A percentile compares a stretch with the other conserved stretches of the same genome.
Conservation (phyloP, 2,797 vertebrate genomes). For the Syncerus caffer region DNA sequence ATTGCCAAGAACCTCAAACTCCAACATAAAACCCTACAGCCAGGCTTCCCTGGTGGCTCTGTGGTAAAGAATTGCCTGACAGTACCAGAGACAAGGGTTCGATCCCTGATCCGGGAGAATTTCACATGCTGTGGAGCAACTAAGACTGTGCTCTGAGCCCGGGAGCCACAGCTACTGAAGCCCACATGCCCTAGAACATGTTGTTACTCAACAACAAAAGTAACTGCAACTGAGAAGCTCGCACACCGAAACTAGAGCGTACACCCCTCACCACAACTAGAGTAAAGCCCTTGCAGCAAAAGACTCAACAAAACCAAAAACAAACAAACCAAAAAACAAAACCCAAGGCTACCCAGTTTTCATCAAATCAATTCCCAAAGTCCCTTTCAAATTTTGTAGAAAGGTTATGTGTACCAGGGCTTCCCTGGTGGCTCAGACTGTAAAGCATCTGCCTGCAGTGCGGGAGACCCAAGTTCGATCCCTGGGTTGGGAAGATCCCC, state of each 20-base stretch:
- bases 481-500: not conserved
- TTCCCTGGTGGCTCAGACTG: not conserved
- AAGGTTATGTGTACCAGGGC: not conserved
- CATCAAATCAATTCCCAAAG: not conserved
- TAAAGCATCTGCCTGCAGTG: not conserved
- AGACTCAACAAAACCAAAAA: not conserved
- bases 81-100: not conserved
- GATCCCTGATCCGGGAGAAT: not conserved
- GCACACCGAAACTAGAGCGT: not conserved
- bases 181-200: not conserved
- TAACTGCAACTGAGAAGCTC: not conserved
- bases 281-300: not conserved
- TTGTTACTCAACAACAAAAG: not conserved
- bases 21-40: not conserved
- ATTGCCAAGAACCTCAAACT: not conserved
- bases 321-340: not conserved
- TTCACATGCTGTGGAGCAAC: not conserved
- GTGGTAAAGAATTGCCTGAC: not conserved
- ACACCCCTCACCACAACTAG: not conserved
- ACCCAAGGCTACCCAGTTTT: not conserved
- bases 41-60: not conserved
- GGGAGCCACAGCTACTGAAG: not conserved
- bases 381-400: not conserved
- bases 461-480: not conserved
- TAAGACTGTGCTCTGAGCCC: not conserved